Conservation (phyloP, 2,113 vertebrate genomes). For the Perccottus glenii region DNA sequence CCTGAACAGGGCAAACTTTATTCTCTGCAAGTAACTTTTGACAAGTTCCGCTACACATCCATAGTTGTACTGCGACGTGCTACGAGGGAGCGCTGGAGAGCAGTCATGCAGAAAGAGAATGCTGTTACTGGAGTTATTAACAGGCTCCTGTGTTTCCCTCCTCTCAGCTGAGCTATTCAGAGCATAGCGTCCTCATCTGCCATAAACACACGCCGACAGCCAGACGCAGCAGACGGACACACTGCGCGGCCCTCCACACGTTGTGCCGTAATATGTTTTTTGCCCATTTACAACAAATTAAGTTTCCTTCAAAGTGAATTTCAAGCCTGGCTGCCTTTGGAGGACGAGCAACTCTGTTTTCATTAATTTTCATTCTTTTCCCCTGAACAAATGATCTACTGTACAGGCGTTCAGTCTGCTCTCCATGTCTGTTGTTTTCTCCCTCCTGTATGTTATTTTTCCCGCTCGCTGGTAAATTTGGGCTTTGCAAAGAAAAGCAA, state of each 20-base stretch:
- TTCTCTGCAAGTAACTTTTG: slow-evolving; percentile 59
- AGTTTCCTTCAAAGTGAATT: slow-evolving; percentile 97
- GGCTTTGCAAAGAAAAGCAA: slow-evolving; percentile 88
- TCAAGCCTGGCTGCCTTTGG: slow-evolving; percentile 92
- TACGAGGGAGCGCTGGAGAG: slow-evolving; percentile 60
- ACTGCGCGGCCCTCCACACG: slow-evolving; percentile 52
- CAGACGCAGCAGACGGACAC: slow-evolving; percentile 71
- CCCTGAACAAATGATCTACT: slow-evolving; percentile 90
- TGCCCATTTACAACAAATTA: slow-evolving; percentile 98
- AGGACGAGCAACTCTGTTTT: slow-evolving; percentile 93
- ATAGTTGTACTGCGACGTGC: slow-evolving; percentile 61
- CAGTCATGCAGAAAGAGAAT: slow-evolving; percentile 75
- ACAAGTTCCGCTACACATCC: slow-evolving; percentile 61
- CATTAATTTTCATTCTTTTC: slow-evolving; percentile 92
- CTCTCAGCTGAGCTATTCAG: slow-evolving; percentile 77
- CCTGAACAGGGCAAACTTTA: slow-evolving; percentile 50
- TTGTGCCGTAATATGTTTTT: slow-evolving; percentile 94
- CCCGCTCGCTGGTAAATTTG: slow-evolving; percentile 78
- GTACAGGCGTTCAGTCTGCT: slow-evolving; percentile 76
- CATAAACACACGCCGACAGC: slow-evolving; percentile 66
- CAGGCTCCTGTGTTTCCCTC: slow-evolving; percentile 72
- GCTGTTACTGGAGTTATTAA: slow-evolving; percentile 76
- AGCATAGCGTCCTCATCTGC: slow-evolving; percentile 74
- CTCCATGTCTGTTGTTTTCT: slow-evolving; percentile 79
- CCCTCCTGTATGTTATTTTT: slow-evolving; percentile 63